phyloP scores from a whole-genome alignment of 2,113 vertebrate genomes.

The Canis aureus region DNA sequence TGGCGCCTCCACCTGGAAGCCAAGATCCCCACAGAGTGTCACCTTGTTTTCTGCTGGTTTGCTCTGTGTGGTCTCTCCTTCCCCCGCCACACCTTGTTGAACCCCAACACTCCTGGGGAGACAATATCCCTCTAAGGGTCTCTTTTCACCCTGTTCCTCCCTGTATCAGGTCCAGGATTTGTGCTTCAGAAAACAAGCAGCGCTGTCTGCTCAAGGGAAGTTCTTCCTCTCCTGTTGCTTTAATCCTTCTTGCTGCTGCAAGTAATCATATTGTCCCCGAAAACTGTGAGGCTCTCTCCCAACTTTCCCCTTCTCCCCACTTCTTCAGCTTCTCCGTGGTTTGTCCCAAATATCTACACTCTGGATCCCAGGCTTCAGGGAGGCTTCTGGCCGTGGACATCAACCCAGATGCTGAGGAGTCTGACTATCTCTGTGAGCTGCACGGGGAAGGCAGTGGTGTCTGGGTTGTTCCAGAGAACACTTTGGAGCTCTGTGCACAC shows the following conservation, averaged over 20 bases:
- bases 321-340: neutral
- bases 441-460: neutral
- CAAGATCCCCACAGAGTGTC: constrained; percentile 62
- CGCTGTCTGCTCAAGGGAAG: neutral
- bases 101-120: neutral
- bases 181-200: neutral
- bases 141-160: neutral
- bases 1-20: constrained; percentile 78
- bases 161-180: neutral
- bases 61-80: neutral
- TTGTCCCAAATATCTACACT: neutral
- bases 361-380: neutral
- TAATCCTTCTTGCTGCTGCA: neutral
- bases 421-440: neutral
- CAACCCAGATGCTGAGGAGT: neutral
- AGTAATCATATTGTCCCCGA: neutral
- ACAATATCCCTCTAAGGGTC: neutral
- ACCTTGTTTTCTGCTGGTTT: constrained; percentile 54
- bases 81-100: neutral
- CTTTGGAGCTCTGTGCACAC: neutral
- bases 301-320: neutral
- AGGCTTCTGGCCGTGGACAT: neutral
- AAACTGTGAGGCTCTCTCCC: neutral
- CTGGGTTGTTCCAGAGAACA: neutral
- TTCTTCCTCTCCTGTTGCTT: neutral